Percentiles rank a stretch among this genome's conserved stretches.
Conservation (phyloP, 2,888 invertebrate genomes). For the Serrognathus titanus region DNA sequence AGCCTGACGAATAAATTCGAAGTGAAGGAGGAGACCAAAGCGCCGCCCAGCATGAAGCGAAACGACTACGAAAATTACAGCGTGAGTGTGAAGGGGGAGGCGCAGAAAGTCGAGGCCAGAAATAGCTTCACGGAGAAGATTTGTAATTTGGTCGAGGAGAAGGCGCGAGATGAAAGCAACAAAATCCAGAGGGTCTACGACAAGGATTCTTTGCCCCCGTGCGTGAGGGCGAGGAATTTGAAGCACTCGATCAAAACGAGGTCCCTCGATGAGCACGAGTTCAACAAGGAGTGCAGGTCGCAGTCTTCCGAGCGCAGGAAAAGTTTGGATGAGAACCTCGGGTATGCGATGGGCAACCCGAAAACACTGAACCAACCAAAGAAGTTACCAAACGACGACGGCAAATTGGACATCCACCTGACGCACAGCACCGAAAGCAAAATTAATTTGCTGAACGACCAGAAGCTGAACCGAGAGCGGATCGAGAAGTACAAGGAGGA, state of each 20-base stretch:
- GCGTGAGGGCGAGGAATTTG: conserved; percentile 59
- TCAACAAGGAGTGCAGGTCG: conserved; percentile 65
- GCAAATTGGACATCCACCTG: conserved; percentile 37
- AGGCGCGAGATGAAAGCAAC: neutral
- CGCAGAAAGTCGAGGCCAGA: neutral
- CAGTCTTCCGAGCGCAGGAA: conserved; percentile 50
- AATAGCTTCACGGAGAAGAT: conserved; percentile 13
- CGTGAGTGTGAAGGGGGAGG: neutral
- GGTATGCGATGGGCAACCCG: conserved; percentile 35
- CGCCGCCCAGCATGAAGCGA: too few relatives aligned
- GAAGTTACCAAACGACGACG: conserved; percentile 48
- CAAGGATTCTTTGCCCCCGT: conserved; percentile 54
- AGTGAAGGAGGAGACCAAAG: conserved; percentile 43
- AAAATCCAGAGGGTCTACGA: neutral
- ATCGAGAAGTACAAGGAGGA: conserved; percentile 91
- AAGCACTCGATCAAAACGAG: conserved; percentile 64
- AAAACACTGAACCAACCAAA: conserved; percentile 59
- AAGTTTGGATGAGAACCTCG: conserved; percentile 53
- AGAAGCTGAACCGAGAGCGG: conserved; percentile 68
- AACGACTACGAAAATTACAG: too few relatives aligned
- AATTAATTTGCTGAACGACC: conserved; percentile 34
- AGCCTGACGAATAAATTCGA: conserved; percentile 40
- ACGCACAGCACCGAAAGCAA: conserved; percentile 41
- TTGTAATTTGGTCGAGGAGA: conserved; percentile 10
- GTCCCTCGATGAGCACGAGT: conserved; percentile 71